Percentiles rank a stretch among this genome's conserved stretches.
These are phyloP conservation scores for Micoletzkya japonica DNA, from an alignment of 2,888 invertebrate genomes.

Conservation along the genomic window DNA sequence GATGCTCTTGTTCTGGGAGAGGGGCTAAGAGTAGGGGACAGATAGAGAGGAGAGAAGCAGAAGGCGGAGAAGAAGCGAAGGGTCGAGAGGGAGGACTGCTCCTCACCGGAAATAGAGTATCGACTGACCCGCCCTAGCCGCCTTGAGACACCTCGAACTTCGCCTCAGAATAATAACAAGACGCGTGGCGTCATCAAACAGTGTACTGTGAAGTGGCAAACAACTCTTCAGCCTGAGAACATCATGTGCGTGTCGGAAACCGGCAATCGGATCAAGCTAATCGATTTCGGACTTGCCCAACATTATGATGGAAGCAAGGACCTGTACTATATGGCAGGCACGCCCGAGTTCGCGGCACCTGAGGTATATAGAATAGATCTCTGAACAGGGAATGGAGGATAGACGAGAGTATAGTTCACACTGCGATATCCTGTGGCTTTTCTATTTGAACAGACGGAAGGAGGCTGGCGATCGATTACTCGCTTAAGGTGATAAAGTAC, in stretches of 20 bases:
- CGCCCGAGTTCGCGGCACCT: conserved; percentile 97
- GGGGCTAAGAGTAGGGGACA: no score
- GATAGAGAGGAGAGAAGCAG: not conserved
- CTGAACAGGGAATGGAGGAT: conserved; percentile 70
- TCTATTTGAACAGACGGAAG: not conserved
- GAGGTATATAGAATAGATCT: conserved; percentile 65
- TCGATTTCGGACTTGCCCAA: conserved; percentile 94
- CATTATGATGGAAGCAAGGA: conserved; percentile 65
- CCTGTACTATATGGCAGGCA: conserved; percentile 72
- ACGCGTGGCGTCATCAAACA: not conserved
- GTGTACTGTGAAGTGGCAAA: not conserved
- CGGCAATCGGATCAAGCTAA: conserved; percentile 97
- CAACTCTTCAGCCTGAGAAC: conserved; percentile 83
- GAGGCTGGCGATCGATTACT: not conserved
- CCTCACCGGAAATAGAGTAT: no score
- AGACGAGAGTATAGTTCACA: no score
- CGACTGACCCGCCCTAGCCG: no score
- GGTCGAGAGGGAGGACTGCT: no score
- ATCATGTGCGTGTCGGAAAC: conserved; percentile 91
- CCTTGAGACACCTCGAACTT: no score
- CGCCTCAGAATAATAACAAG: not conserved
- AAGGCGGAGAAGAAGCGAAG: not conserved
- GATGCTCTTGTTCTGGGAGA: no score
- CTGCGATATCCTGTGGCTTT: not conserved
- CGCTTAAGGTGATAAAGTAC: conserved; percentile 92